phyloP scores from a whole-genome alignment of 2,113 vertebrate species.

The Corythoichthys haematopterus region DNA sequence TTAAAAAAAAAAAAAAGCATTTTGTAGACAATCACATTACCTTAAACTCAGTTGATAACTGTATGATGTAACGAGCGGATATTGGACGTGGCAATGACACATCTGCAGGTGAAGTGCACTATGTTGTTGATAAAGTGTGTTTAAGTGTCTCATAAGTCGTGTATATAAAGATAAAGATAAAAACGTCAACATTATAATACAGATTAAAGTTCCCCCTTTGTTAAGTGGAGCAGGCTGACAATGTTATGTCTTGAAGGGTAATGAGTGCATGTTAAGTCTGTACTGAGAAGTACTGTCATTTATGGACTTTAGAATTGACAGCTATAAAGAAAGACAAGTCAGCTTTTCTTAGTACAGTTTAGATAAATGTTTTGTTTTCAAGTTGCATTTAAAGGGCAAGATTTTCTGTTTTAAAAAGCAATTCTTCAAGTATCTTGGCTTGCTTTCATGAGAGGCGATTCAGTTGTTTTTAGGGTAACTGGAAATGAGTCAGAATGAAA shows the following conservation, averaged over 20 bases:
- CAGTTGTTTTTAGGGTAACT: not conserved
- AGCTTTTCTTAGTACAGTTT: not conserved
- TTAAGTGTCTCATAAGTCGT: not conserved
- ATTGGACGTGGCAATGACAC: slow-evolving; percentile 7
- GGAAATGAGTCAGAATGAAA: not conserved
- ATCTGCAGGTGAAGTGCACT: slow-evolving; percentile 10
- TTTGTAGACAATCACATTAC: not conserved
- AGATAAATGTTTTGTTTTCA: not conserved
- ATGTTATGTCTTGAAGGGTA: slow-evolving; percentile 13
- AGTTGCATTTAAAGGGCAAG: not conserved
- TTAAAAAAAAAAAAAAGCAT: too few species aligned
- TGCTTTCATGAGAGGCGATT: not conserved
- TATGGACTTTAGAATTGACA: slow-evolving; percentile 4
- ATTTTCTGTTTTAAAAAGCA: not conserved
- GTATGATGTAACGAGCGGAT: slow-evolving; percentile 26
- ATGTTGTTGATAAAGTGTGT: slow-evolving; percentile 6
- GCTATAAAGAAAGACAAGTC: not conserved
- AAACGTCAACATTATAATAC: not conserved
- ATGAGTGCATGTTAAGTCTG: not conserved
- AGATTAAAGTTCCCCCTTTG: slow-evolving; percentile 18
- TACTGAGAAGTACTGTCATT: not conserved
- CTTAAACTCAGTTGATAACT: slow-evolving; percentile 6
- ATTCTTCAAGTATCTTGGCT: not conserved
- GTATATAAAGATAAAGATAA: not conserved
- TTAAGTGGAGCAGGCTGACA: slow-evolving; percentile 20